phyloP scores from a whole-genome alignment of 1,140 invertebrate genomes.

The Lordiphosa mommai region DNA sequence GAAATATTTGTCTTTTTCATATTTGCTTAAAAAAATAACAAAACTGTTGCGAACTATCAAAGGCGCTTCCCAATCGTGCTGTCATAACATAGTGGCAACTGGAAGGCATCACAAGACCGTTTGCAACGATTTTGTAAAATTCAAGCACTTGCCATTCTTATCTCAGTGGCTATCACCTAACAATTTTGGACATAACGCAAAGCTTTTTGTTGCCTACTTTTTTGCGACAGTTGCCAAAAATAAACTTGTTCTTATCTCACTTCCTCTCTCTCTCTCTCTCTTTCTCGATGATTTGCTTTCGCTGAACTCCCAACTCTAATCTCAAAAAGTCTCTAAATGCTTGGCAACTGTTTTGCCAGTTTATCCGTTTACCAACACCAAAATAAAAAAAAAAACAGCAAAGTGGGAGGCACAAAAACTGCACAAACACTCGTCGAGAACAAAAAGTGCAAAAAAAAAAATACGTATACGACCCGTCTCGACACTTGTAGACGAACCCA shows the following conservation, averaged over 20 bases:
- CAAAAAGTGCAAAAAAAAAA: conserved; percentile 46
- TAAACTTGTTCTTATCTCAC: conserved; percentile 3
- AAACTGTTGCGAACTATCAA: too few species aligned
- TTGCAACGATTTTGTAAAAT: too few species aligned
- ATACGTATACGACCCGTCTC: conserved; percentile 73
- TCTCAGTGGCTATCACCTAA: too few species aligned
- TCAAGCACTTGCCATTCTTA: too few species aligned
- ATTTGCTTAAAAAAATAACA: too few species aligned
- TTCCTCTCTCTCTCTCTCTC: conserved; percentile 1
- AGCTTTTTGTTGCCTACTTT: conserved; percentile 51
- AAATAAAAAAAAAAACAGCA: conserved; percentile 29
- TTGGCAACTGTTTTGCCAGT: conserved; percentile 62
- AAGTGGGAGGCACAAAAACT: conserved; percentile 16
- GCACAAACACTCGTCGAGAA: conserved; percentile 36
- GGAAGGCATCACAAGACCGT: too few species aligned
- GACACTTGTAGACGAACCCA: conserved; percentile 61
- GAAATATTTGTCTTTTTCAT: too few species aligned
- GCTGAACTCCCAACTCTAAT: conserved; percentile 29
- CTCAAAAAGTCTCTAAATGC: conserved; percentile 49
- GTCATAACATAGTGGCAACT: too few species aligned
- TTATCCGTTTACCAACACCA: conserved; percentile 61
- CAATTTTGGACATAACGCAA: too few species aligned
- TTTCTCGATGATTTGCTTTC: conserved; percentile 8
- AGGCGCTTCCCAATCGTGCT: too few species aligned
- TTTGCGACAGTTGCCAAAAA: conserved; percentile 9